Percentiles rank a stretch among this genome's conserved stretches.
Conservation (phyloP, 2,113 vertebrate species). For the Hydropotes inermis region DNA sequence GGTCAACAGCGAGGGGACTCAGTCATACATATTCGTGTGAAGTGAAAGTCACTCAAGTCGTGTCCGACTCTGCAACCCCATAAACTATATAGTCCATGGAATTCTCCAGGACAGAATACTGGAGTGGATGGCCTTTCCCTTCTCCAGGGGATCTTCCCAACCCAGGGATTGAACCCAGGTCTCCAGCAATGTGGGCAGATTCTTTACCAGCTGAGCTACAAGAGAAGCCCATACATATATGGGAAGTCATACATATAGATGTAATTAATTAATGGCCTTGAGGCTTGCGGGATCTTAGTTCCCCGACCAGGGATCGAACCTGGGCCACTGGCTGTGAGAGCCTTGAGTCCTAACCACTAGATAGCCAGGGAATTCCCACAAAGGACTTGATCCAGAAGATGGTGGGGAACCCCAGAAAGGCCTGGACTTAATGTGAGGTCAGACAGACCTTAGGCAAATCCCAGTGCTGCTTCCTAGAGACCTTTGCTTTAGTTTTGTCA, state of each 20-base stretch:
- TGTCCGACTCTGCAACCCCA: background rate
- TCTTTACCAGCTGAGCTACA: background rate
- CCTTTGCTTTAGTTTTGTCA: background rate
- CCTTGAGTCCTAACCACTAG: background rate
- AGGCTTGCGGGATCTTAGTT: background rate
- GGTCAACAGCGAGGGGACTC: background rate
- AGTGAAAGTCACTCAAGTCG: background rate
- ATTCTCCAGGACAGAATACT: background rate
- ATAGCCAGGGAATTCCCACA: background rate
- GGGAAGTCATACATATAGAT: background rate
- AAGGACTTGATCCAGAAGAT: background rate
- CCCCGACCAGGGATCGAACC: background rate
- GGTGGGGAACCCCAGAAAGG: background rate
- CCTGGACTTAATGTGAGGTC: background rate
- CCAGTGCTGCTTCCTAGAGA: background rate
- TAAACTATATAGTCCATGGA: background rate
- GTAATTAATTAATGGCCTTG: background rate
- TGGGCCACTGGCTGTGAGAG: background rate
- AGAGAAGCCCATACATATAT: background rate
- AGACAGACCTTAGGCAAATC: background rate
- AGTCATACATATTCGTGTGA: background rate
- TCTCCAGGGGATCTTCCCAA: background rate
- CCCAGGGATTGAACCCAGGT: background rate
- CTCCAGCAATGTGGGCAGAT: rapidly evolving
- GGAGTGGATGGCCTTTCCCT: background rate